These are phyloP conservation scores for Pocota personata DNA, from an alignment of 2,888 invertebrate species.

Conservation along the genomic window DNA sequence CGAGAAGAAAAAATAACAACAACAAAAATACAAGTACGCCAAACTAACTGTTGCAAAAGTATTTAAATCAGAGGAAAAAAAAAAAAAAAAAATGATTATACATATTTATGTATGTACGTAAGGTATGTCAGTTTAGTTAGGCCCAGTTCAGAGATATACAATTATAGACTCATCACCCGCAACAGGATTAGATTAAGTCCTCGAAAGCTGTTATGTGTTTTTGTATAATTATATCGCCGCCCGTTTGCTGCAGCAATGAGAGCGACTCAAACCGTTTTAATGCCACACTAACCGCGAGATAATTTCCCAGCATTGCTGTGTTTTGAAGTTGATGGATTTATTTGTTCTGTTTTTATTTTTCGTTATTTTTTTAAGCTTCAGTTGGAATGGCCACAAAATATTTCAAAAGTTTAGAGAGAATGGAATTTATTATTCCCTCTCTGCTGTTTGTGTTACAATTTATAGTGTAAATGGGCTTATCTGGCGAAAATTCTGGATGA, in stretches of 20 bases:
- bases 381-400: conserved; percentile 27
- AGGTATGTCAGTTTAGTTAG: conserved; percentile 2
- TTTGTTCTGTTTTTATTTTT: conserved; percentile 22
- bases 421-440: not conserved
- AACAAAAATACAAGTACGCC: not conserved
- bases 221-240: not conserved
- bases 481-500: not conserved
- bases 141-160: not conserved
- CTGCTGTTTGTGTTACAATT: conserved; percentile 34
- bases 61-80: conserved; percentile 7
- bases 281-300: conserved; percentile 25
- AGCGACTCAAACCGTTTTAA: not conserved
- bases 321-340: conserved; percentile 47
- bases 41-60: conserved; percentile 54
- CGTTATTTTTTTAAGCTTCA: not conserved
- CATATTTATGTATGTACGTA: not conserved
- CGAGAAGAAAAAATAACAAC: conserved; percentile 2
- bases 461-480: conserved; percentile 35
- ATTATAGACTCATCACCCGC: conserved; percentile 10
- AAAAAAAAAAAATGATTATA: not conserved
- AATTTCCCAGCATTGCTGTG: conserved; percentile 14
- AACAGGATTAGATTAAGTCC: conserved; percentile 28
- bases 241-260: not conserved
- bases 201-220: conserved; percentile 2
- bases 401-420: conserved; percentile 41